Conservation (phyloP, 2,888 invertebrate genomes). For the Lycophotia porphyrea region DNA sequence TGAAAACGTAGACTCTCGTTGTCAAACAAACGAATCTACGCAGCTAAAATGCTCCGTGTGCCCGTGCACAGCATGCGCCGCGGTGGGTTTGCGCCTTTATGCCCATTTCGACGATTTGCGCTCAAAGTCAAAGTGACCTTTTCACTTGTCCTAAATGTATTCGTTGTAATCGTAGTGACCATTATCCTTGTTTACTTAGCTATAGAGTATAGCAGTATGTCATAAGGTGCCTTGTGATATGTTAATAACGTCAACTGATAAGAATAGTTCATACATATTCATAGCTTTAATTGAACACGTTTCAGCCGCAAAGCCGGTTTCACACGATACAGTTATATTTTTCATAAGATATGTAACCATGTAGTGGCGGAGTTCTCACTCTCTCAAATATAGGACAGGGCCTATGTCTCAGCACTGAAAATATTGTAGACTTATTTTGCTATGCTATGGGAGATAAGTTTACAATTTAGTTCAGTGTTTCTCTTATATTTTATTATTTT, state of each 20-base stretch:
- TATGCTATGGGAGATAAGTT: background rate
- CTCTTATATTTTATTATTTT: background rate
- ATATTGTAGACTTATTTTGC: background rate
- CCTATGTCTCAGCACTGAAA: too few species aligned
- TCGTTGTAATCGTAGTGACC: background rate
- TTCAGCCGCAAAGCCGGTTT: background rate
- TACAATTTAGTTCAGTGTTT: background rate
- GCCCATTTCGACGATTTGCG: background rate
- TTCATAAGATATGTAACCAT: background rate
- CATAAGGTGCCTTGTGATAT: slow-evolving; percentile 1
- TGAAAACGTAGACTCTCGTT: too few species aligned
- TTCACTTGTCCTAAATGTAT: background rate
- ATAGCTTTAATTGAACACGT: slow-evolving; percentile 10
- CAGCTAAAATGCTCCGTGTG: too few species aligned
- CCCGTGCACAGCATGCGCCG: too few species aligned
- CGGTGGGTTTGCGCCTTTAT: too few species aligned
- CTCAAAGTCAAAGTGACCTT: background rate
- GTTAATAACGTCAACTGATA: slow-evolving; percentile 10
- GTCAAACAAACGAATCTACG: too few species aligned
- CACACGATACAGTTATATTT: background rate
- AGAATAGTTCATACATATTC: slow-evolving; percentile 23
- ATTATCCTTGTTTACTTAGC: slow-evolving; percentile 9
- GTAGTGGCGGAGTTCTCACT: background rate
- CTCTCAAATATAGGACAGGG: background rate
- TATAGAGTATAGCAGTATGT: background rate